Base-by-base conservation (phyloP, 2,888 invertebrate genomes). In the Cynaeus angustus region DNA sequence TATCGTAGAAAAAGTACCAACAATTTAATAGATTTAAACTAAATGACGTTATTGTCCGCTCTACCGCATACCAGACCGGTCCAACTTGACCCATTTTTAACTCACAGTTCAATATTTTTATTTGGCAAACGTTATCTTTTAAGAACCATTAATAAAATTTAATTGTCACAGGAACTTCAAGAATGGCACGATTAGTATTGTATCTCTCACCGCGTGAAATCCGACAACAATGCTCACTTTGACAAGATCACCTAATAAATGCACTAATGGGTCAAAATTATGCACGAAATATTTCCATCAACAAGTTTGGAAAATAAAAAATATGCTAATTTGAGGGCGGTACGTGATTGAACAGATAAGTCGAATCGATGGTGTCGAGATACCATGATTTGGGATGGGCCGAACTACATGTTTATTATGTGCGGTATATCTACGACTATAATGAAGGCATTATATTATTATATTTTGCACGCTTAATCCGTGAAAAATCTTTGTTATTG, bases 361-460 rank as follows among this genome's bases (percentile, higher is more conserved):
- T 71, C 70, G 73, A 73, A 71, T 74, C 65, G 78, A 77, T 75
- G 70, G 74, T 59, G 74, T 74, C 74, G 71, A 68, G 73, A 76
- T 74, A 75, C 61, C 72, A 73, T 66, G 72, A 76, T 76, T 76
- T 73, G 69, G 75, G 74, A 66, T 67, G 75, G 70, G 66, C 68
- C 66, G 70, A 73, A 74, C 73, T 61, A 52, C 66, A 41, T 64
- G 52, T 50, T 64, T 64, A 64, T 59, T 59, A 59, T 46, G 46
- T 16, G 45, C 61, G 45, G 61, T 21, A 12, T 28, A 59, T 37
- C 48, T 48, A 50, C 48, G 50, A 62, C 14, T 53, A 73, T 79
- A 79, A 79, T 80, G 77, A 80, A 79, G 77, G 78, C 78, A 79
- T 81, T 55, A 55, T 58, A 58, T 58, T 80, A 81, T 77, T 77